A percentile compares a stretch with the other conserved stretches of the same genome.
These are phyloP conservation scores for Antitype chi DNA, from an alignment of 2,888 invertebrate species.

Conservation along the genomic window DNA sequence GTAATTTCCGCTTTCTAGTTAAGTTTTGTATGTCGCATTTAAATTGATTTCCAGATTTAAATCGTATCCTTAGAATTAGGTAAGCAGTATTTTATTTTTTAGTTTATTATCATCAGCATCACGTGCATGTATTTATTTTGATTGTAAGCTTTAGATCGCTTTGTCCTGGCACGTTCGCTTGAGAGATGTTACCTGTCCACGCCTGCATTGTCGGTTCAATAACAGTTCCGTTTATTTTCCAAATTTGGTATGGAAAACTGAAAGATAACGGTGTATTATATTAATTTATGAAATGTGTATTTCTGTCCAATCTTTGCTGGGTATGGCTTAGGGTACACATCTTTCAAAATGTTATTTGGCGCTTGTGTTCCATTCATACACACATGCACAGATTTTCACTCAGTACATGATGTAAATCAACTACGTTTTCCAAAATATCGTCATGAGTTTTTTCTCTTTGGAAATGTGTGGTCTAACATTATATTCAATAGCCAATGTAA, in stretches of 20 bases:
- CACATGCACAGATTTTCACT: constrained; percentile 56
- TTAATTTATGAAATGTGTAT: constrained; percentile 65
- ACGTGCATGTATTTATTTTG: constrained; percentile 79
- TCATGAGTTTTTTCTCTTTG: constrained; percentile 25
- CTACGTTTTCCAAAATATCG: constrained; percentile 15
- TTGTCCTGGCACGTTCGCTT: constrained; percentile 81
- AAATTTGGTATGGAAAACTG: constrained; percentile 47
- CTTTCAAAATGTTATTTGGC: constrained; percentile 82
- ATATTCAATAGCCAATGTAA: constrained; percentile 20
- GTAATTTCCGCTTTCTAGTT: constrained; percentile 50
- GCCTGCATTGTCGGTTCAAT: constrained; percentile 79
- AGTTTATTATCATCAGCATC: constrained; percentile 59
- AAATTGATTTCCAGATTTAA: constrained; percentile 49
- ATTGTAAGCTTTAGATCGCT: constrained; percentile 71
- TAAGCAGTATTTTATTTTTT: constrained; percentile 60
- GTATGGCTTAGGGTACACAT: constrained; percentile 87
- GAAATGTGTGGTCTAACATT: constrained; percentile 28
- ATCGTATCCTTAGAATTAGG: constrained; percentile 48
- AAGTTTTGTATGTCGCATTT: constrained; percentile 44
- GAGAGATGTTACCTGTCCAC: constrained; percentile 89
- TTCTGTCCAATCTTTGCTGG: constrained; percentile 83
- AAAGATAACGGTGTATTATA: constrained; percentile 47
- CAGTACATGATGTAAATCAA: constrained; percentile 24
- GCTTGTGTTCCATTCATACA: constrained; percentile 64
- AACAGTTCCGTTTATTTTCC: constrained; percentile 51